Evolutionary conservation across 1,140 invertebrate genomes (phyloP).

Genomic region (Micrasema longulum): DNA sequence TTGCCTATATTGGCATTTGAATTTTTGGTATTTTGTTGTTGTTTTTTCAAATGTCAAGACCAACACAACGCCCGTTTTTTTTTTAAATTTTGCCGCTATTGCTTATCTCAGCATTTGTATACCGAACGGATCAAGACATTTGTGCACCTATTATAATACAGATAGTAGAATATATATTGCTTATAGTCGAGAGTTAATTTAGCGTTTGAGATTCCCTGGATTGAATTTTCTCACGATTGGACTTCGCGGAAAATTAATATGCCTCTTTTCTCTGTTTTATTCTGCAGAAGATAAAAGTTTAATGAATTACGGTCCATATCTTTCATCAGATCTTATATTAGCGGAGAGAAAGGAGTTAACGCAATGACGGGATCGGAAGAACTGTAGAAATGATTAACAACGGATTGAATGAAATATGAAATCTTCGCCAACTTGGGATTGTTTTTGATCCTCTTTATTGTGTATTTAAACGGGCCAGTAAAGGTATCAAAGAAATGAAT

Average conservation of each 20-base stretch:
- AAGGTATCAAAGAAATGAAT: slow-evolving; percentile 33
- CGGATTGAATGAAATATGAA: slow-evolving; percentile 42
- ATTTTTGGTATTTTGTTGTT: too few species aligned
- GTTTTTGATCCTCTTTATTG: slow-evolving; percentile 25
- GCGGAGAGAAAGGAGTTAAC: slow-evolving; percentile 20
- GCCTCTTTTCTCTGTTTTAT: slow-evolving; percentile 41
- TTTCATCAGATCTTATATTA: slow-evolving; percentile 28
- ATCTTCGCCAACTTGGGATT: slow-evolving; percentile 19
- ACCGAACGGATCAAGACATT: too few species aligned
- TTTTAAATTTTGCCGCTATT: too few species aligned
- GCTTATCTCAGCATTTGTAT: too few species aligned
- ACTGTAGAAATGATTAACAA: slow-evolving; percentile 42
- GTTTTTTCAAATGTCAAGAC: too few species aligned
- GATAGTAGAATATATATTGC: too few species aligned
- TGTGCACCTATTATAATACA: too few species aligned
- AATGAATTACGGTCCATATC: slow-evolving; percentile 46
- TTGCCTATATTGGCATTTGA: too few species aligned
- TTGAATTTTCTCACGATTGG: slow-evolving; percentile 47
- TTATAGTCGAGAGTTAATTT: too few species aligned
- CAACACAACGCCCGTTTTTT: too few species aligned
- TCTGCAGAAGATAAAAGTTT: slow-evolving; percentile 44
- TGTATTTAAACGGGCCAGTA: slow-evolving; percentile 8
- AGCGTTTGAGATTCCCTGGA: background rate
- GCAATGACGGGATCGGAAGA: slow-evolving; percentile 17
- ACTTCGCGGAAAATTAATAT: slow-evolving; percentile 48